Evolutionary conservation across 2,113 vertebrate species (phyloP), one percentile per base, ranked within the genome.

Genomic region (Scophthalmus maximus): DNA sequence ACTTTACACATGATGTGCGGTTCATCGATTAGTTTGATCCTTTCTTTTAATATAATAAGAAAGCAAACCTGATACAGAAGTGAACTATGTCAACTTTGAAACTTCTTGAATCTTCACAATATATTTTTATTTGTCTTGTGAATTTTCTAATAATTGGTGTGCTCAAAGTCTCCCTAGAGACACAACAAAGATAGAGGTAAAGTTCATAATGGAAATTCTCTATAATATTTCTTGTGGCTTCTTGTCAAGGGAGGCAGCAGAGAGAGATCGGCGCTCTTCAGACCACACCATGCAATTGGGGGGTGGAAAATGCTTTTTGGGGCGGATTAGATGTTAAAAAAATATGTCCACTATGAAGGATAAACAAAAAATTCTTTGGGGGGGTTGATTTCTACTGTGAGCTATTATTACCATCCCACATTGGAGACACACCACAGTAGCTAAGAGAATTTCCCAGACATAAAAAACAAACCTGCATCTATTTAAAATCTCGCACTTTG

Each of bases 201-300:
- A 52, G 66, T 68, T 67, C 47, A 71, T 29, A 51, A 15, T 64
- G 70, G 83, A 82, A 88, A 82, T 44, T 50, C 72, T 76, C 77
- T 34, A 15, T 71, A 81, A 71, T 23, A 22, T 47, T 65, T 22
- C 62, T 68, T 83, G 75, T 76, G 69, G 83, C 80, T 82, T 85
- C 38, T 68, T 60, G 73, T 76, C 34, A 47, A 63, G 46, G 75
- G 71, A 51, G 58, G 65, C 57, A 62, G 22, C 29, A 68, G 50
- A 53, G 47, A 69, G 58, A 32, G 23, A 75, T 46, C 17, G 38
- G 58, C 55, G 78, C 55, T 65, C 26, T 73, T 81, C 10, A 74
- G 55, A 74, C 81, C 77, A 70, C 55, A 68, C 27, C 52, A 71
- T 74, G 34, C n/a, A 73, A 30, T 73, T 69, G 56, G 52, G 70